Evolutionary conservation across 2,113 vertebrate genomes (phyloP).

Genomic region (Phrynosoma blainvillii): DNA sequence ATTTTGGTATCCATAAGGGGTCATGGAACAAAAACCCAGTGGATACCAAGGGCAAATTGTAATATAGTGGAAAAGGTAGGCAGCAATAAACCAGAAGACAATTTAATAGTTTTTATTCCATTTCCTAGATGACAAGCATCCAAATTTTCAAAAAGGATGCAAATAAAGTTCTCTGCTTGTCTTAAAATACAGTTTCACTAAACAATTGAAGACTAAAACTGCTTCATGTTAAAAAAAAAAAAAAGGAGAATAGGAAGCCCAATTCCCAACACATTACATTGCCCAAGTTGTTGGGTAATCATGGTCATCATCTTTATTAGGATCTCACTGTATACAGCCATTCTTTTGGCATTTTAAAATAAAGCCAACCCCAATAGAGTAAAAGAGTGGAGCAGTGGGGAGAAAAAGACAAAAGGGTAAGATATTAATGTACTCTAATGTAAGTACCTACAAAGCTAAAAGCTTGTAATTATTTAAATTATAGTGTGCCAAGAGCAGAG

Average conservation of each 20-base stretch:
- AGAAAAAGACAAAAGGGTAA: background rate
- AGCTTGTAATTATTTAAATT: constrained; percentile 36
- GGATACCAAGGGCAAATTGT: too few relatives aligned
- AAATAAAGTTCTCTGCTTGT: background rate
- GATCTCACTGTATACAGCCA: background rate
- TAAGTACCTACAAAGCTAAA: background rate
- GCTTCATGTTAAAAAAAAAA: background rate
- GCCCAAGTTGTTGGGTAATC: background rate
- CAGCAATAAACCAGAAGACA: background rate
- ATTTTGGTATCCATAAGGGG: too few relatives aligned
- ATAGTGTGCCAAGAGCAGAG: background rate
- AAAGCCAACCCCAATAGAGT: background rate
- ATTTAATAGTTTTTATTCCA: background rate
- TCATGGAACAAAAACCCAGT: too few relatives aligned
- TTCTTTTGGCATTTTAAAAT: background rate
- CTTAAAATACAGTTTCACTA: background rate
- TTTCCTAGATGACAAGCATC: background rate
- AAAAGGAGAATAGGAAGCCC: too few relatives aligned
- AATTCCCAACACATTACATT: background rate
- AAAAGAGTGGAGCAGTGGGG: background rate
- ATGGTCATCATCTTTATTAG: background rate
- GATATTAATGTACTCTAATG: constrained; percentile 23
- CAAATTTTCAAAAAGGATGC: background rate
- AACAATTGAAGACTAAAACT: background rate
- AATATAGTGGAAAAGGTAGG: background rate